Base-by-base conservation (phyloP, 2,113 vertebrate species). In the Charadrius vociferus region DNA sequence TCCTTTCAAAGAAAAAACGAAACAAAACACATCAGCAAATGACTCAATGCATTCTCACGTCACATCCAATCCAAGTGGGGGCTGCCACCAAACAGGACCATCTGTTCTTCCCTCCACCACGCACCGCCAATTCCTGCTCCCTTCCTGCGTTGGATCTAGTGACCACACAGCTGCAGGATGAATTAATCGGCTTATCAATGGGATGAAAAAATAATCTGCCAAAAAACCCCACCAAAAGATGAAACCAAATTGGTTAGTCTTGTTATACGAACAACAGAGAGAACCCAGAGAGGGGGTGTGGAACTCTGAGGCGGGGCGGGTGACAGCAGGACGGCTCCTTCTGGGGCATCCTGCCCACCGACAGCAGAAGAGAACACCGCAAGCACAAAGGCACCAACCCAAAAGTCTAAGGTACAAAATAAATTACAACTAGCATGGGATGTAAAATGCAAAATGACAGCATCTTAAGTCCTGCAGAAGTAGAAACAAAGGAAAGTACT, bases 211-310 rank as follows among this genome's bases (percentile, higher is more conserved):
- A 47, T 26, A 9, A 56, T 22, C 47, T 55, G n/a, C 26, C 24
- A 49, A 67, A 61, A 79, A n/a, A 7, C 0, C 22, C 0, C 26
- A 37, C 36, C 16, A 36, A 65, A 34, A 41, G 37, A 59, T 15
- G 4, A 77, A 72, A 19, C 9, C 23, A 61, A 34, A 34, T 6
- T 22, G 13, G 21, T 72, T 55, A 27, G 12, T n/a, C 13, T 37
- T 45, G 13, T 29, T 59, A 12, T 10, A 14, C 3, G 15, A 61
- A 18, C 52, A 43, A 63, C 12, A 5, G 47, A 37, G 14, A n/a
- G 16, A 53, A 3, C 43, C 37, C 29, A 36, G 56, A 59, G 49
- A 59, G 36, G 30, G 27, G 3, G 5, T 0, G 0, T 2, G 7
- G 52, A 59, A 75, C 52, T 9, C 5, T 4, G 26, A 4, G 15